Evolutionary conservation across 2,113 vertebrate genomes (phyloP).

Genomic region (Microcebus jonahi): DNA sequence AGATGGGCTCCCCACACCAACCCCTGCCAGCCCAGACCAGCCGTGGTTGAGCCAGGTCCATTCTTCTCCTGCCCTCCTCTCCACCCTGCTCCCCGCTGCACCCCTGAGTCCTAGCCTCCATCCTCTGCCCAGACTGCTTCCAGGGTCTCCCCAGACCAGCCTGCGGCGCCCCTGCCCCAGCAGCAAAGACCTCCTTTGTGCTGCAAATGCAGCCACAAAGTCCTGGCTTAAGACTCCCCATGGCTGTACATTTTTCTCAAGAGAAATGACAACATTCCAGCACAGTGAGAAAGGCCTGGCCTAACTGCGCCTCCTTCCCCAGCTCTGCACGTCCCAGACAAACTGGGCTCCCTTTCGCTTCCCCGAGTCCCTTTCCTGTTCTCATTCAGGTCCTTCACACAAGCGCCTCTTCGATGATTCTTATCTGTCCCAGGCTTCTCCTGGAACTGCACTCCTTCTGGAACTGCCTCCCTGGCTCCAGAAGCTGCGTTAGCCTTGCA

Average conservation of each 20-base stretch:
- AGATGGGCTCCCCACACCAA: fast-evolving
- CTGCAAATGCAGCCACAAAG: too few relatives aligned
- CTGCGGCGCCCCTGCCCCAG: fast-evolving
- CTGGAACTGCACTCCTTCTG: not conserved
- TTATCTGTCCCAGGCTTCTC: not conserved
- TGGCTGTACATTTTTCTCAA: not conserved
- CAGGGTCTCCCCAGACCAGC: not conserved
- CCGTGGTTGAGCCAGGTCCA: too few relatives aligned
- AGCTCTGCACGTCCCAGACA: fast-evolving
- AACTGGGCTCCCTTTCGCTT: fast-evolving
- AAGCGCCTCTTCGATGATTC: fast-evolving
- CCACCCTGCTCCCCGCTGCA: not conserved
- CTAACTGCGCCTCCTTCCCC: not conserved
- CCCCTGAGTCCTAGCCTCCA: not conserved
- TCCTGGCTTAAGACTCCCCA: not conserved
- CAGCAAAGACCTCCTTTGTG: not conserved
- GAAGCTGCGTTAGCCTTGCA: fast-evolving
- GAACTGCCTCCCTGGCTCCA: not conserved
- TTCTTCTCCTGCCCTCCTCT: not conserved
- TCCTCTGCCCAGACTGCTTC: not conserved
- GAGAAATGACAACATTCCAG: not conserved
- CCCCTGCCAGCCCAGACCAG: not conserved
- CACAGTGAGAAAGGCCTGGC: fast-evolving
- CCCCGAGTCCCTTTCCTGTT: fast-evolving
- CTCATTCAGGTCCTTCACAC: too few relatives aligned